phyloP scores from a whole-genome alignment of 2,113 vertebrate genomes.

The Sigmodon hispidus region DNA sequence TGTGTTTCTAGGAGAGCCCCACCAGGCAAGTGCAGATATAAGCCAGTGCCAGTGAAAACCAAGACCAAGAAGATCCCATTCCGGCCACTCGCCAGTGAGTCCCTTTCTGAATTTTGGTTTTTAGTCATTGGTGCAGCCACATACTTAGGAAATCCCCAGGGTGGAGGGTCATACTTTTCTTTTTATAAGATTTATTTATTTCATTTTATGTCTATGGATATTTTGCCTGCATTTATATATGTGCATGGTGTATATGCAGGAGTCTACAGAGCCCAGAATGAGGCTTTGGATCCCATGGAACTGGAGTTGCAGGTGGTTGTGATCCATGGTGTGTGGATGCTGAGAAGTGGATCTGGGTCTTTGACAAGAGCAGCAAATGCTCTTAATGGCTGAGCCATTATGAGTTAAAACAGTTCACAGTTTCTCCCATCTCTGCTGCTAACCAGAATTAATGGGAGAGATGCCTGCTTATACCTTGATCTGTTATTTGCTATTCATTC shows the following conservation, averaged over 20 bases:
- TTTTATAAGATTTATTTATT: background rate
- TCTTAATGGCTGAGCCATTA: background rate
- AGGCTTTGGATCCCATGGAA: background rate
- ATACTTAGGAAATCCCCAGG: background rate
- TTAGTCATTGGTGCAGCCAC: background rate
- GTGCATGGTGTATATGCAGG: too few relatives aligned
- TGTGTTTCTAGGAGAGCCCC: slow-evolving; percentile 88
- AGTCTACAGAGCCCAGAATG: background rate
- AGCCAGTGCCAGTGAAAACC: slow-evolving; percentile 87
- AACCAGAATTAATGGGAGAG: background rate
- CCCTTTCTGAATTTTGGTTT: background rate
- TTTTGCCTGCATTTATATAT: background rate
- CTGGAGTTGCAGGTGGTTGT: background rate
- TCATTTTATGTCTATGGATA: background rate
- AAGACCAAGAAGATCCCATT: slow-evolving; percentile 88
- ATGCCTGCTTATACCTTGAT: background rate
- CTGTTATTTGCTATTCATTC: background rate
- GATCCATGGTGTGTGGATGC: background rate
- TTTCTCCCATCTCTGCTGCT: background rate
- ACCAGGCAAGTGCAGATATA: slow-evolving; percentile 90
- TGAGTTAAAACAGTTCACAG: background rate
- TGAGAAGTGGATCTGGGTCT: background rate
- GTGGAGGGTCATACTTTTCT: background rate
- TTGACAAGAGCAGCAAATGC: background rate
- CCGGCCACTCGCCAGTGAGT: slow-evolving; percentile 88